Base-by-base conservation (phyloP, 2,888 invertebrate species). In the Amphipoea oculea region DNA sequence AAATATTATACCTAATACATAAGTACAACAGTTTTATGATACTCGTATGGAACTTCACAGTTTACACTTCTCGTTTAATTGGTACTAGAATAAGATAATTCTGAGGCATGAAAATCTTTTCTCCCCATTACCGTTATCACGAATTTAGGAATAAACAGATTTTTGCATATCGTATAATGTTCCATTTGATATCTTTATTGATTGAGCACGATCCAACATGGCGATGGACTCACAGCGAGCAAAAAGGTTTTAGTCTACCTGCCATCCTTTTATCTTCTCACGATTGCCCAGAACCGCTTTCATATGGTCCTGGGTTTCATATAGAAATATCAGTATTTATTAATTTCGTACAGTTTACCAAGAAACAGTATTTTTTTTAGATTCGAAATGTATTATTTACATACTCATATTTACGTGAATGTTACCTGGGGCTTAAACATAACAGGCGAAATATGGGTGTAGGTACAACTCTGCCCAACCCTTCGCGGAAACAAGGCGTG, bases 191-290 rank as follows among this genome's bases (percentile, higher is more conserved):
- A 54, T 42, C 4, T 69, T 60, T n/a, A n/a, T 23, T 48, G 17
- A 62, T 48, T 70, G 86, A 86, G 83, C 86, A 70, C 86, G 83
- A 82, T 83, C 83, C 76, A 63, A 14, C 36, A 70, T 57, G 73
- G 76, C 62, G 23, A 51, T 23, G 76, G 83, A 76, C 86, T 86
- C 86, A 67, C 83, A 86, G 86, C n/a, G 11, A n/a, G 4, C 62
- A 23, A 7, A 29, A 51, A 17, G 23, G 7, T 51, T n/a, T 42
- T 63, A 20, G 5, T 17, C 1, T 60, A 29, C 20, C 45, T 17
- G 23, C 29, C 14, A 54, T 54, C 5, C 4, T 42, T 14, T 40
- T 36, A 6, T 36, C n/a, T 45, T 51, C 0, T 51, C n/a, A 51
- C 14, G 20, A 29, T 63, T 72, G 14, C 63, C n/a, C n/a, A 40